These are phyloP conservation scores for Falco concolor DNA, from an alignment of 2,797 vertebrate genomes.

Conservation along the genomic window DNA sequence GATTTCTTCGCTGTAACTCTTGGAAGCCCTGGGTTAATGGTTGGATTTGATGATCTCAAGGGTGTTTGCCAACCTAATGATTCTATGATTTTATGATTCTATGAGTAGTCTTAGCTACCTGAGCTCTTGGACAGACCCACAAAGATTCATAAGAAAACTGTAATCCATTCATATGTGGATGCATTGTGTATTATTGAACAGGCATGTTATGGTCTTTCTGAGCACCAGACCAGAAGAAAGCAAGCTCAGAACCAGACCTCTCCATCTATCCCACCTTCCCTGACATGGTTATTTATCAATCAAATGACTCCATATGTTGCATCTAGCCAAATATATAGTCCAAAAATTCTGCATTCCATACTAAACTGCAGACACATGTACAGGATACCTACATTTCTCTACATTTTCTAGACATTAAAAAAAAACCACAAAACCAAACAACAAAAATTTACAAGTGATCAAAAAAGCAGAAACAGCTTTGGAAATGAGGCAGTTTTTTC, in stretches of 20 bases:
- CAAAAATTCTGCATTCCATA: background rate
- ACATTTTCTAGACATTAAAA: background rate
- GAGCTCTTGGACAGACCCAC: background rate
- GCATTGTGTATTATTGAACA: background rate
- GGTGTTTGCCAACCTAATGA: no score
- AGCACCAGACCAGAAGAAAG: background rate
- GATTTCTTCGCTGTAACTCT: background rate
- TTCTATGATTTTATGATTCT: no score
- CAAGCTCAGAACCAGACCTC: background rate
- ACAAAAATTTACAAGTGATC: background rate
- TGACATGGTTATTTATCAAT: background rate
- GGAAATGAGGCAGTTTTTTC: background rate
- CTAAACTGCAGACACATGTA: background rate
- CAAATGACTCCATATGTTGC: fast-evolving
- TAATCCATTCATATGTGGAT: background rate
- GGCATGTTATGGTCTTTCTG: background rate
- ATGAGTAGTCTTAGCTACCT: background rate
- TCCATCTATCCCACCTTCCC: background rate
- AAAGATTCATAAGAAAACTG: background rate
- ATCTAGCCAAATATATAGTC: background rate
- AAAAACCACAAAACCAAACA: background rate
- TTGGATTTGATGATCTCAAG: no score
- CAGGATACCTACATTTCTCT: background rate
- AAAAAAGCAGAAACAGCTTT: background rate
- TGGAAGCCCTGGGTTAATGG: no score